Evolutionary conservation across 2,797 vertebrate genomes (phyloP), one percentile per base, ranked within the genome.

Genomic region (Microtus obscurus): DNA sequence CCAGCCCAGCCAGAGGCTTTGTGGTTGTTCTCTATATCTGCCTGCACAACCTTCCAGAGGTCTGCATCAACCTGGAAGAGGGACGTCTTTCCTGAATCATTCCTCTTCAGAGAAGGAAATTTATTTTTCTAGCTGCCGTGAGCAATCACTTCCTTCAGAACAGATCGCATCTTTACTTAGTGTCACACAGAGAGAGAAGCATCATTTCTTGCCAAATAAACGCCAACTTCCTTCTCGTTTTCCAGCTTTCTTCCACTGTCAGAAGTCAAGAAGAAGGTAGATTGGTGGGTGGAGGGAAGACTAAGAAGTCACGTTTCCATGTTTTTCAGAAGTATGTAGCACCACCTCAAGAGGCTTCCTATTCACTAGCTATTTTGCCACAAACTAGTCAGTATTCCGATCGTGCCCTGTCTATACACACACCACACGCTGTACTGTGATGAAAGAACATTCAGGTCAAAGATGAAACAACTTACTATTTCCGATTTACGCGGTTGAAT

Each of bases 401-500:
- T 25, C 1, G 11, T 85, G 25, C n/a, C 5, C 17, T 16, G 67
- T 21, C 40, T 90, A 17, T 56, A 27, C 56, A 56, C 40, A 82
- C 1, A 1, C 40, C 34, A 19, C n/a, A 37, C 34, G 4, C n/a
- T 37, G 19, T 25, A 19, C n/a, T 73, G 67, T 2, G n/a, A 82
- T 56, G 63, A 91, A 89, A 16, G 29, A 5, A 2, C 31, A 63
- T 63, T 21, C 63, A 67, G 4, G 2, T 53, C 80, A 37, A 59
- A 92, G 25, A 53, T 69, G 17, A 5, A 96, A 82, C 83, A 73
- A 94, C 14, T 90, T 81, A 94, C 12, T 90, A 53, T 86, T 77
- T 53, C 4, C 37, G 43, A 87, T 29, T 31, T 9, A 27, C 3
- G 92, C 34, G 65, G 9, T 23, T 90, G 85, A 87, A 79, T 45